Evolutionary conservation across 2,797 vertebrate species (phyloP).

Genomic region (Liparis tanakae): DNA sequence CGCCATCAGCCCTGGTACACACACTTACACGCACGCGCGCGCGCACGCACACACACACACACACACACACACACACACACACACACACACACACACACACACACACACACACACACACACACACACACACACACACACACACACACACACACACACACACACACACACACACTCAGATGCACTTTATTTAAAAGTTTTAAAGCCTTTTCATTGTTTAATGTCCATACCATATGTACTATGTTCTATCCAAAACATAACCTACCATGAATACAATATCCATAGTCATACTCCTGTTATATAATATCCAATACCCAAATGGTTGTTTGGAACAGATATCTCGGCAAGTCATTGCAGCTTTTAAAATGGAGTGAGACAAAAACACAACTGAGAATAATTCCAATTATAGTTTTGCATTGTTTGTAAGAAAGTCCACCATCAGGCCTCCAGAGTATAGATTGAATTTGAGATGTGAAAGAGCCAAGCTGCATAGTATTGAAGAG

Average conservation of each 20-base stretch:
- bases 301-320: not conserved
- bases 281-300: not conserved
- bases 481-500: not conserved
- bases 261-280: not conserved
- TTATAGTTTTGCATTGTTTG: not conserved
- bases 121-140: constrained; percentile 42
- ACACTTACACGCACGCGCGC: not conserved
- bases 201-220: not conserved
- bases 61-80: constrained; percentile 23
- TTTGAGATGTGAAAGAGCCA: constrained; percentile 3
- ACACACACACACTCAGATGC: not conserved
- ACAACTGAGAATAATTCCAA: not conserved
- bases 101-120: too few species aligned
- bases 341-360: not conserved
- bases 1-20: constrained; percentile 90
- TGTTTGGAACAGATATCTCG: constrained; percentile 1
- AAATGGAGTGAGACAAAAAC: not conserved
- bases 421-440: not conserved
- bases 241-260: constrained; percentile 1
- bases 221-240: not conserved
- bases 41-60: constrained; percentile 18
- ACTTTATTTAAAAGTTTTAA: constrained; percentile 15
- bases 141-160: constrained; percentile 40
- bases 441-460: not conserved
- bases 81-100: constrained; percentile 24